Percentiles rank a stretch among this genome's conserved stretches.
These are phyloP conservation scores for Trachelus iudaicus DNA, from an alignment of 2,888 invertebrate species.

Conservation along the genomic window DNA sequence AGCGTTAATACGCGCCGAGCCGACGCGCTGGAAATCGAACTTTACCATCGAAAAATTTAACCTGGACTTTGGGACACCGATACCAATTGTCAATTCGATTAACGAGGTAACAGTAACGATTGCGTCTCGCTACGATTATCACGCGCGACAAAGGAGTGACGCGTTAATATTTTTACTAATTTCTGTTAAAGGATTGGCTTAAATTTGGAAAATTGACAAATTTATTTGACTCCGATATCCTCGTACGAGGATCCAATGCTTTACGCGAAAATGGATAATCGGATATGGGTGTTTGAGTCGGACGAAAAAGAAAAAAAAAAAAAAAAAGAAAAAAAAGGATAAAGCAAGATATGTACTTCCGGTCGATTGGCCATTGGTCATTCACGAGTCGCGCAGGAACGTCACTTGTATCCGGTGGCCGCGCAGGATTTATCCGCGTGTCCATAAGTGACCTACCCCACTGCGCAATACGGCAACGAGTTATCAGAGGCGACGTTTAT, in stretches of 20 bases:
- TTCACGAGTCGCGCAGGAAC: background rate
- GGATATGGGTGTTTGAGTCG: background rate
- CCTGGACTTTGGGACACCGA: background rate
- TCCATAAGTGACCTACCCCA: constrained; percentile 2
- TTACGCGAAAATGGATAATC: background rate
- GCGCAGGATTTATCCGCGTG: background rate
- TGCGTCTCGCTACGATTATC: background rate
- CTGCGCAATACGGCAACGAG: background rate
- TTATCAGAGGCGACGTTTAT: background rate
- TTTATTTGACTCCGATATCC: background rate
- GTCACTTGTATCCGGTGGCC: background rate
- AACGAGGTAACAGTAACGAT: background rate
- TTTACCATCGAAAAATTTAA: background rate
- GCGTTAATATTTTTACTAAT: too few relatives aligned
- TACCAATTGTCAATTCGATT: background rate
- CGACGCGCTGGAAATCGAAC: background rate
- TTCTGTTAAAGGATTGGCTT: too few relatives aligned
- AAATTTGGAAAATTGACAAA: too few relatives aligned
- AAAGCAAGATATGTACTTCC: background rate
- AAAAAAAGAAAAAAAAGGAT: background rate
- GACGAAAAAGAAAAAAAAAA: background rate
- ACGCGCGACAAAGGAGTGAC: background rate
- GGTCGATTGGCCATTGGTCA: background rate
- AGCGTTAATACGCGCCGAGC: background rate
- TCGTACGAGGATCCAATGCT: background rate